Percentiles rank a stretch among this genome's conserved stretches.
These are phyloP conservation scores for Brachypteracias leptosomus DNA, from an alignment of 2,113 vertebrate species.

Conservation along the genomic window DNA sequence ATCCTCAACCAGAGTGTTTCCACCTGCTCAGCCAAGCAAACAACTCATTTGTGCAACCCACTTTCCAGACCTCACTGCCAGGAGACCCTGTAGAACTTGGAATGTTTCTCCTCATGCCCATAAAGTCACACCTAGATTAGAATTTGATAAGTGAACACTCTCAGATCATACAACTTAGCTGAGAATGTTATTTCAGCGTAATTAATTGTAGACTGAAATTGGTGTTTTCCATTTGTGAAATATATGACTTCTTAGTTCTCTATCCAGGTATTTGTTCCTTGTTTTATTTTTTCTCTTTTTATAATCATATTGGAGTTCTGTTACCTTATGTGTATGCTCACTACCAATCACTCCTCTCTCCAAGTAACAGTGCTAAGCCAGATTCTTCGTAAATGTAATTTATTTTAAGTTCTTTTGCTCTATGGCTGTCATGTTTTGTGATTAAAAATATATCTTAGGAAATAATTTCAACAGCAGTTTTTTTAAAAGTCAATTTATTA, in stretches of 20 bases:
- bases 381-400: slow-evolving; percentile 16
- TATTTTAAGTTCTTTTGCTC: neutral
- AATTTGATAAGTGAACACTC: neutral
- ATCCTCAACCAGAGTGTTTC: neutral
- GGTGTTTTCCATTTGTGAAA: neutral
- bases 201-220: neutral
- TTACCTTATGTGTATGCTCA: neutral
- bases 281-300: neutral
- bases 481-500: neutral
- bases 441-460: slow-evolving; percentile 20
- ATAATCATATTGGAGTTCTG: neutral
- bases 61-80: neutral
- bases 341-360: neutral
- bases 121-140: neutral
- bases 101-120: neutral
- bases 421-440: neutral
- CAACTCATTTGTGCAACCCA: accelerated
- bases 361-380: neutral
- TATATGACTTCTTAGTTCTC: neutral
- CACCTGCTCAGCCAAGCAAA: neutral
- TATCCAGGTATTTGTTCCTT: neutral
- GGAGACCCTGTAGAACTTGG: neutral
- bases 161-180: neutral
- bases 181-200: neutral
- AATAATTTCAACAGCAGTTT: slow-evolving; percentile 1